Evolutionary conservation across 2,797 vertebrate species (phyloP).

Genomic region (Acanthurus leucopareius): DNA sequence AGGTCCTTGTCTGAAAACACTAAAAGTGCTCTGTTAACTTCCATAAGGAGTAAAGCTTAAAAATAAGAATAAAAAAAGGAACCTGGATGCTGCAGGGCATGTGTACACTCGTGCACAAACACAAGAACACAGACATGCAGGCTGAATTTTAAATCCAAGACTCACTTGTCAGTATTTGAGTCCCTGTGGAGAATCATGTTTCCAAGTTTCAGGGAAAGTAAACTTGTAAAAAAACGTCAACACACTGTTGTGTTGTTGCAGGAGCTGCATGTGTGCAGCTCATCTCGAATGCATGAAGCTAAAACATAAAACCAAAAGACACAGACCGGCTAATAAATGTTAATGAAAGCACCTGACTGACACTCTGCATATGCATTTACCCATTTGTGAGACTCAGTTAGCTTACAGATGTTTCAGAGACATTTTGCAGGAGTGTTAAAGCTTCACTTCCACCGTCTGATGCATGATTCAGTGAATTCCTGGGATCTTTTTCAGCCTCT

Average conservation of each 20-base stretch:
- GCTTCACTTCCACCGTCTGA: not conserved
- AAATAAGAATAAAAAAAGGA: constrained; percentile 5
- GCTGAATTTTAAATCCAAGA: constrained; percentile 35
- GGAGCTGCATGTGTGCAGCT: not conserved
- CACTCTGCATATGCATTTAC: not conserved
- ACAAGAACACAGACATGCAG: not conserved
- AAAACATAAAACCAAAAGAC: not conserved
- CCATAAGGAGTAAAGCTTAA: constrained; percentile 8
- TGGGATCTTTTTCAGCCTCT: not conserved
- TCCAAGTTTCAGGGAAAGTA: constrained; percentile 15
- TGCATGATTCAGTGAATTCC: not conserved
- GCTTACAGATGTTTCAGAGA: too few species aligned
- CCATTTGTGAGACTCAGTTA: too few species aligned
- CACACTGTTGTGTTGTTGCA: not conserved
- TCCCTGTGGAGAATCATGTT: constrained; percentile 3
- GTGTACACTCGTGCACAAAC: constrained; percentile 3
- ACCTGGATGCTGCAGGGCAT: constrained; percentile 16
- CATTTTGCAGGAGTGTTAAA: too few species aligned
- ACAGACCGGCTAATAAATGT: too few species aligned
- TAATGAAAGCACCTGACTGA: not conserved
- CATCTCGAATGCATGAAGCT: not conserved
- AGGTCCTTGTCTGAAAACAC: constrained; percentile 19
- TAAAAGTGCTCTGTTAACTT: constrained; percentile 3
- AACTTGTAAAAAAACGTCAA: not conserved
- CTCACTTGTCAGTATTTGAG: constrained; percentile 23